Percentiles rank a stretch among this genome's conserved stretches.
Conservation (phyloP, 2,888 invertebrate species). For the Ophion ventricosus region DNA sequence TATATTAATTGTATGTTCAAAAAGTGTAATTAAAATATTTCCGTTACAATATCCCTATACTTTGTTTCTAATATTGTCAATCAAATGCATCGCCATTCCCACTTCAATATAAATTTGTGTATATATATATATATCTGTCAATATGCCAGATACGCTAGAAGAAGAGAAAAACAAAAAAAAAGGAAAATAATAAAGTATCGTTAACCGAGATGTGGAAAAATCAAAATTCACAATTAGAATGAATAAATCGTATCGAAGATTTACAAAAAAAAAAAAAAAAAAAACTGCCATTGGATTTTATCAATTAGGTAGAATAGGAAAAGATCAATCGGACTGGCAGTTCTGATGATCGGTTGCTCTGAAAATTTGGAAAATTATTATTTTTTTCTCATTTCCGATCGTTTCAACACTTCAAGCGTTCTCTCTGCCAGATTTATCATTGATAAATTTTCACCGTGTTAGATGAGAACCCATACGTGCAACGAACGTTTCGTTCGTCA, state of each 20-base stretch:
- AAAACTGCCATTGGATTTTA: not conserved
- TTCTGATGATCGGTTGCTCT: not conserved
- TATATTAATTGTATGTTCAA: conserved; percentile 57
- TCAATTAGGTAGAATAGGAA: not conserved
- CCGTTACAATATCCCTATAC: conserved; percentile 52
- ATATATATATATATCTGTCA: conserved; percentile 30
- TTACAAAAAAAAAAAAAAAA: too few species aligned
- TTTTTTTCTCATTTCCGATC: conserved; percentile 44
- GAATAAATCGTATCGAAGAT: not conserved
- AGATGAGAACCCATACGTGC: conserved; percentile 76
- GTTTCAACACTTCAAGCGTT: conserved; percentile 65
- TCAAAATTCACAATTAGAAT: conserved; percentile 2
- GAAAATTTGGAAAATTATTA: too few species aligned
- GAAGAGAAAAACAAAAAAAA: conserved; percentile 20
- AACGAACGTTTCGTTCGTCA: conserved; percentile 40
- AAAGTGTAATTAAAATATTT: conserved; percentile 58
- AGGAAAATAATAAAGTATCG: conserved; percentile 20
- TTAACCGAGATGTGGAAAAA: conserved; percentile 22
- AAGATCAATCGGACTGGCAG: not conserved
- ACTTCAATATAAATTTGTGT: conserved; percentile 4
- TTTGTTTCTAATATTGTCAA: conserved; percentile 56
- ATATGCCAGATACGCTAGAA: conserved; percentile 42
- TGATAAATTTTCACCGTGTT: conserved; percentile 79
- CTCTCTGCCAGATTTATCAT: conserved; percentile 80
- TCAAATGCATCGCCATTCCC: conserved; percentile 63